Conservation (phyloP, 2,113 vertebrate genomes). For the Pachyramphus minor region DNA sequence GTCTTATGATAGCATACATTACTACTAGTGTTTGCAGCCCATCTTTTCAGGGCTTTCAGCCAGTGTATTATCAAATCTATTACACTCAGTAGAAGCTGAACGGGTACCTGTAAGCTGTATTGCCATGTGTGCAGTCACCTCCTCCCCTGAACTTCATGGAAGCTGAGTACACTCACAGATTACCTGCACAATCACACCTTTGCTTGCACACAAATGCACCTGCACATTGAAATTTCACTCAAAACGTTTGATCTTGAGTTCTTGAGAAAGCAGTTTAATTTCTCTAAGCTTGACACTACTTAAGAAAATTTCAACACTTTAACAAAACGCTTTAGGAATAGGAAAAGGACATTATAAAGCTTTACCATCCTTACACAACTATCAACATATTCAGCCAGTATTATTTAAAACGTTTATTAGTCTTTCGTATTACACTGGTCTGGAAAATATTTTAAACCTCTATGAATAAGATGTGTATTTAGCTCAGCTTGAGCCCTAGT, state of each 20-base stretch:
- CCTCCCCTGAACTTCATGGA: background rate
- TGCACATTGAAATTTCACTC: background rate
- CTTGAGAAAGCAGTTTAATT: background rate
- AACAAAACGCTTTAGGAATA: background rate
- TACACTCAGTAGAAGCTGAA: background rate
- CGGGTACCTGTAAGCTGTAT: background rate
- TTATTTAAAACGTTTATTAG: conserved; percentile 35
- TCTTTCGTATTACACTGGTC: background rate
- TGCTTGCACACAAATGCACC: background rate
- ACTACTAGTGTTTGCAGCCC: background rate
- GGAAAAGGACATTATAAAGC: background rate
- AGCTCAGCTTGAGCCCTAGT: background rate
- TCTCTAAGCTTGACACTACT: background rate
- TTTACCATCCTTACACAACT: background rate
- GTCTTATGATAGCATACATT: background rate
- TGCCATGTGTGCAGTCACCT: background rate
- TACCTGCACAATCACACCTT: background rate
- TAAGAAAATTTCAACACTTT: background rate
- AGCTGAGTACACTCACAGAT: fast-evolving
- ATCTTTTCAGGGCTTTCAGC: background rate
- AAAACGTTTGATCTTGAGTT: background rate
- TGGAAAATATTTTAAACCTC: background rate
- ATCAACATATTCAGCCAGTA: background rate
- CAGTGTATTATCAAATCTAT: background rate
- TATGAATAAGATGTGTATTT: background rate